Percentiles rank a stretch among this genome's conserved stretches.
Evolutionary conservation across 2,113 vertebrate genomes (phyloP).

Genomic region (Hemiprocne comata): DNA sequence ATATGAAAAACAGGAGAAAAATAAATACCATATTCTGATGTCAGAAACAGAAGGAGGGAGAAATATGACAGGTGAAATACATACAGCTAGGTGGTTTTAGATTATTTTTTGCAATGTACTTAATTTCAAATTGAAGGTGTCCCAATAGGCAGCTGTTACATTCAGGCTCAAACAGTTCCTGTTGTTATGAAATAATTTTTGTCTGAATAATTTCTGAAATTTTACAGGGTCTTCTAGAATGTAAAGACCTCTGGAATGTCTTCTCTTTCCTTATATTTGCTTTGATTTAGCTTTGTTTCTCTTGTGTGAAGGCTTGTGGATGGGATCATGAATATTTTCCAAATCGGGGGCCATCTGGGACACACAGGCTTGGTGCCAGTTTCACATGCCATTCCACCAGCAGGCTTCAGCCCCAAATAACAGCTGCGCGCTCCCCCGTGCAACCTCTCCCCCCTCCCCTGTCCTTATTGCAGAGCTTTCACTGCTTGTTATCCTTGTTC

Average conservation of each 20-base stretch:
- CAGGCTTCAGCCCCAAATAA: not conserved
- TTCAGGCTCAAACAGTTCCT: not conserved
- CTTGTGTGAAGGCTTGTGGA: not conserved
- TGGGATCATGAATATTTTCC: not conserved
- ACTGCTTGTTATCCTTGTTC: not conserved
- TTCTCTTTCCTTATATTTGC: not conserved
- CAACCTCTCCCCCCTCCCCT: not conserved
- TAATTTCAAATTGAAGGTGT: not conserved
- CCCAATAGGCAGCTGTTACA: not conserved
- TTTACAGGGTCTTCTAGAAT: not conserved
- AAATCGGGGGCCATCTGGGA: not conserved
- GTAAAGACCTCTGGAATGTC: not conserved
- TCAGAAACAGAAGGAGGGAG: not conserved
- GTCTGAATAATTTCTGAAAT: not conserved
- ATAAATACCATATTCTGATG: not conserved
- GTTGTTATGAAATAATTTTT: not conserved
- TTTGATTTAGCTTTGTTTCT: not conserved
- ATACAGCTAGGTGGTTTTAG: not conserved
- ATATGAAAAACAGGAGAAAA: not conserved
- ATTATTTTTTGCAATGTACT: not conserved
- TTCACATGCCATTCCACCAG: not conserved
- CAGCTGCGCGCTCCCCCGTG: not conserved
- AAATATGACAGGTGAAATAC: not conserved
- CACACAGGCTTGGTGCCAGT: not conserved
- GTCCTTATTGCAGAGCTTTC: not conserved